Percentiles rank a stretch among this genome's conserved stretches.
These are phyloP conservation scores for Oreotrochilus melanogaster DNA, from an alignment of 2,113 vertebrate genomes.

Conservation along the genomic window DNA sequence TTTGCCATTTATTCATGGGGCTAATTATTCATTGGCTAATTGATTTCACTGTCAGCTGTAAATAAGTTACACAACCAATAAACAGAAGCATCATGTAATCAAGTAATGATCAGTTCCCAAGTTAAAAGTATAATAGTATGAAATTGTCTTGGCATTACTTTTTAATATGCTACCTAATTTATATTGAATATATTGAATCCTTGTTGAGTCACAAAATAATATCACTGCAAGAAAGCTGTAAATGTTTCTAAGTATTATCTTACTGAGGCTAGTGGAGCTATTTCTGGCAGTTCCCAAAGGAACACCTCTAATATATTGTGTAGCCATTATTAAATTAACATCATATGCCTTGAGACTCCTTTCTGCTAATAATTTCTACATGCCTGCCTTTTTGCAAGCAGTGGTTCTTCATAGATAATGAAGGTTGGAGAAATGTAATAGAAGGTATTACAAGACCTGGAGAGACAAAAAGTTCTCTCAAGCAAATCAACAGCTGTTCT, in stretches of 20 bases:
- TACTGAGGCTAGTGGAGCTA: neutral
- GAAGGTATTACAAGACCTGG: neutral
- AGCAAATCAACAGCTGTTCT: neutral
- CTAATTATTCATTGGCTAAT: slow-evolving; percentile 11
- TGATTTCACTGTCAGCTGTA: slow-evolving; percentile 6
- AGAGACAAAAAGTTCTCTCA: neutral
- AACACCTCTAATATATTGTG: slow-evolving; percentile 19
- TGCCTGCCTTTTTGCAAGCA: neutral
- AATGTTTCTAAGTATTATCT: slow-evolving; percentile 37
- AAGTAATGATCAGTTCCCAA: slow-evolving; percentile 20
- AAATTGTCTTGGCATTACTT: slow-evolving; percentile 55
- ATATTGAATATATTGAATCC: neutral
- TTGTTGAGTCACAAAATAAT: slow-evolving; percentile 37
- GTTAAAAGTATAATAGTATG: slow-evolving; percentile 52
- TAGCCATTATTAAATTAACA: slow-evolving; percentile 53
- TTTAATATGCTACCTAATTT: slow-evolving; percentile 67
- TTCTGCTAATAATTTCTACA: slow-evolving; percentile 25
- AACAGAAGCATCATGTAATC: neutral
- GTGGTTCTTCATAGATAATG: neutral
- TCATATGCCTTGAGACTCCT: neutral
- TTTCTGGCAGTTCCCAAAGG: slow-evolving; percentile 42
- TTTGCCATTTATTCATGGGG: neutral
- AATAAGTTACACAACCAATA: neutral
- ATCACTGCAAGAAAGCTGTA: slow-evolving; percentile 43
- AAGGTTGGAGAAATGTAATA: neutral